Conservation (phyloP, 2,797 vertebrate genomes). For the Thalassophryne amazonica region DNA sequence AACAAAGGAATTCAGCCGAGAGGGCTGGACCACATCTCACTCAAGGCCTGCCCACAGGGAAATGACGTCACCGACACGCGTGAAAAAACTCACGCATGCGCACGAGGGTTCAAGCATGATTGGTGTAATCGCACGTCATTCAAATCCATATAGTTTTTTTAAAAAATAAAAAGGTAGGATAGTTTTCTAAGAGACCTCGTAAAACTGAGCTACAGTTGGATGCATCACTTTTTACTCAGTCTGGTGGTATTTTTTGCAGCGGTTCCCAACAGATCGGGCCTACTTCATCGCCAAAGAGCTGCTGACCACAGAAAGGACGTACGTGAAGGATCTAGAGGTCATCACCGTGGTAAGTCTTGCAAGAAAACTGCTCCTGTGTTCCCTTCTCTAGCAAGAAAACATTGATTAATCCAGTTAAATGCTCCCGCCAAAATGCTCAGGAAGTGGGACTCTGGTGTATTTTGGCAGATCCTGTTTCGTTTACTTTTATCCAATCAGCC, state of each 20-base stretch:
- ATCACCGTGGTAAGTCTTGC: conserved; percentile 86
- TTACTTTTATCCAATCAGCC: conserved; percentile 46
- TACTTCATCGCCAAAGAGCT: conserved; percentile 96
- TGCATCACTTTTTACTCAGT: conserved; percentile 1
- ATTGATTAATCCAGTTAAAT: conserved; percentile 58
- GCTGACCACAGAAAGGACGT: conserved; percentile 90
- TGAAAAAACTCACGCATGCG: no score
- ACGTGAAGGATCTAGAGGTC: conserved; percentile 95
- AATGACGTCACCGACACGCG: no score
- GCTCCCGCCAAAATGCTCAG: conserved; percentile 45
- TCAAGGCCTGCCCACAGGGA: no score
- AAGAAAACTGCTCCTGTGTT: conserved; percentile 8
- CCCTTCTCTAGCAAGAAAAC: conserved; percentile 43
- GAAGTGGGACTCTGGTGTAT: conserved; percentile 39
- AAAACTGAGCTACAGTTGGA: no score
- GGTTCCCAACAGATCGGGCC: conserved; percentile 89
- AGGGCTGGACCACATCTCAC: no score
- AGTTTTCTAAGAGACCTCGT: no score
- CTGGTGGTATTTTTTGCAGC: conserved; percentile 70
- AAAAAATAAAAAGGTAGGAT: no score
- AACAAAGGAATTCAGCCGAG: no score
- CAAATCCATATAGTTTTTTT: no score
- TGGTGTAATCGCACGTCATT: no score
- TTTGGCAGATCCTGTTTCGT: conserved; percentile 45
- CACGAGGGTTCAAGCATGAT: no score